Conservation (phyloP, 2,888 invertebrate species). For the Drosophila pegasa region DNA sequence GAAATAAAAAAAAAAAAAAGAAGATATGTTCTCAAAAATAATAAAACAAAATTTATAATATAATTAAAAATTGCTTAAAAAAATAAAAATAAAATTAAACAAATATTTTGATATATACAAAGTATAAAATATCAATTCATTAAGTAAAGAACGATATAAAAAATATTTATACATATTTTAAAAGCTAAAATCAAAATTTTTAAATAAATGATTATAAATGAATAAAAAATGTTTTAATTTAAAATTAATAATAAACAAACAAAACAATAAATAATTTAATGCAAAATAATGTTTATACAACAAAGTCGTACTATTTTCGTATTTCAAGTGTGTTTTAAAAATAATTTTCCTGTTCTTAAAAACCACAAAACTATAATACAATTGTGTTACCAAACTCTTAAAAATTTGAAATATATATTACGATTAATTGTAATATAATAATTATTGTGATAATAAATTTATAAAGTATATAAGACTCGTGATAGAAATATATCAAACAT, state of each 20-base stretch:
- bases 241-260: too few relatives aligned
- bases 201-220: neutral
- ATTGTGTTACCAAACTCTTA: neutral
- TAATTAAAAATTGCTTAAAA: neutral
- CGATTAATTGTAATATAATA: too few relatives aligned
- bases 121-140: too few relatives aligned
- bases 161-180: neutral
- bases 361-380: neutral
- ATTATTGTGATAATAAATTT: too few relatives aligned
- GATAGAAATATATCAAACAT: neutral
- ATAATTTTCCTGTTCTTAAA: neutral
- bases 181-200: too few relatives aligned
- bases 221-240: neutral
- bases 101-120: neutral
- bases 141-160: neutral
- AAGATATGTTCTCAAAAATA: neutral
- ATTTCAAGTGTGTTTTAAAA: too few relatives aligned
- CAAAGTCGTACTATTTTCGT: too few relatives aligned
- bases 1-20: conserved; percentile 5
- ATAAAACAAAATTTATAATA: neutral
- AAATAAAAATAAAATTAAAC: neutral
- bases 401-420: too few relatives aligned
- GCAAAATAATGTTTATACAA: too few relatives aligned
- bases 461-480: too few relatives aligned
- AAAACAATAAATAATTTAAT: too few relatives aligned